A percentile compares a stretch with the other conserved stretches of the same genome.
phyloP scores from a whole-genome alignment of 2,113 vertebrate genomes.

The Cavia porcellus region DNA sequence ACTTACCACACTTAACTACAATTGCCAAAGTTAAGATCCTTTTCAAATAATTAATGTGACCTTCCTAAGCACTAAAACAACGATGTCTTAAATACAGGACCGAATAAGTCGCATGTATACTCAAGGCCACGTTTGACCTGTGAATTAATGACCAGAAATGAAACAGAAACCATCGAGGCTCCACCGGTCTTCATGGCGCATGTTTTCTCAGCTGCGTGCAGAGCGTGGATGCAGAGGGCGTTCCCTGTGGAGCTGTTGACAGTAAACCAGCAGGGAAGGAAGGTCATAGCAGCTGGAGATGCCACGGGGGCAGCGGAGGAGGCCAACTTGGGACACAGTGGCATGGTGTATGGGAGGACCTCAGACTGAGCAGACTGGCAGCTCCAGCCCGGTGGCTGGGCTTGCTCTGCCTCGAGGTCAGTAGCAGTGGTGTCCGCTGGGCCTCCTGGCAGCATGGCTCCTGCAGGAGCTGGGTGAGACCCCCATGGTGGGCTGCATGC shows the following conservation, averaged over 20 bases:
- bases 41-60: background rate
- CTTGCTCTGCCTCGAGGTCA: fast-evolving
- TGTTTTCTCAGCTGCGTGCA: background rate
- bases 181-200: background rate
- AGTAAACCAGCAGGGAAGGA: background rate
- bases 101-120: background rate
- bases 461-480: background rate
- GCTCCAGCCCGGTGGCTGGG: fast-evolving
- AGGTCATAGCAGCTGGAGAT: too few relatives aligned
- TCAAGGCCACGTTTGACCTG: background rate
- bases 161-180: background rate
- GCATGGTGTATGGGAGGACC: too few relatives aligned
- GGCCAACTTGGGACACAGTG: background rate
- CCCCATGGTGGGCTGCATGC: fast-evolving
- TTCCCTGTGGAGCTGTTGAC: too few relatives aligned
- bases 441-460: background rate
- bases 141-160: background rate
- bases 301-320: background rate
- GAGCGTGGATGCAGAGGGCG: background rate
- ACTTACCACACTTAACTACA: background rate
- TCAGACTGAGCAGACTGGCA: fast-evolving
- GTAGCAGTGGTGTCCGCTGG: background rate
- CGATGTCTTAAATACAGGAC: background rate
- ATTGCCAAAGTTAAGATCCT: background rate
- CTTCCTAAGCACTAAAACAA: background rate